Conservation (phyloP, 2,888 invertebrate genomes). For the Muschampia plurimacula region DNA sequence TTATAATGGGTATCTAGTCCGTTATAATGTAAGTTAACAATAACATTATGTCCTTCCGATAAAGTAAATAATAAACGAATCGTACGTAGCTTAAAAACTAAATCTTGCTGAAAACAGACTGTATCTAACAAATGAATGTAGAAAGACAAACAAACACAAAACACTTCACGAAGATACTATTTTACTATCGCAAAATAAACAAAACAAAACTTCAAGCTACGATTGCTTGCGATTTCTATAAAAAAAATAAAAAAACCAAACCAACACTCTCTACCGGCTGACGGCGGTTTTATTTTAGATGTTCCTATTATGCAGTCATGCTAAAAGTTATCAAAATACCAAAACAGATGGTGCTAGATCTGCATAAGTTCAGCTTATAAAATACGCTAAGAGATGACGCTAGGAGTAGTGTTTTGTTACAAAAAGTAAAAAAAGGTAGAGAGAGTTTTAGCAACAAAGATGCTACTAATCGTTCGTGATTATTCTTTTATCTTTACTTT, state of each 20-base stretch:
- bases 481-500: background rate
- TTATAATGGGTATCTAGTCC: too few relatives aligned
- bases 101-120: background rate
- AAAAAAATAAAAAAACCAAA: slow-evolving; percentile 58
- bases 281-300: slow-evolving; percentile 49
- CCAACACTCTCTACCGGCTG: slow-evolving; percentile 72
- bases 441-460: background rate
- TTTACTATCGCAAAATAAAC: slow-evolving; percentile 24
- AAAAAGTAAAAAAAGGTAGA: slow-evolving; percentile 47
- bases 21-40: too few relatives aligned
- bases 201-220: background rate
- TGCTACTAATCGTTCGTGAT: background rate
- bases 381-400: slow-evolving; percentile 58
- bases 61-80: too few relatives aligned
- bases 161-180: background rate
- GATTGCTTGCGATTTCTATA: slow-evolving; percentile 27
- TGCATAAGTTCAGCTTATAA: background rate
- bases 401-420: slow-evolving; percentile 48
- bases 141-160: background rate
- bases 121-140: background rate
- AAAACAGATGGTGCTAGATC: slow-evolving; percentile 53
- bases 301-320: slow-evolving; percentile 51
- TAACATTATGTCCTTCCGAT: too few relatives aligned
- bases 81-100: background rate
- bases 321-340: too few relatives aligned